Conservation (phyloP, 1,140 invertebrate species). For the Amyelois transitella region DNA sequence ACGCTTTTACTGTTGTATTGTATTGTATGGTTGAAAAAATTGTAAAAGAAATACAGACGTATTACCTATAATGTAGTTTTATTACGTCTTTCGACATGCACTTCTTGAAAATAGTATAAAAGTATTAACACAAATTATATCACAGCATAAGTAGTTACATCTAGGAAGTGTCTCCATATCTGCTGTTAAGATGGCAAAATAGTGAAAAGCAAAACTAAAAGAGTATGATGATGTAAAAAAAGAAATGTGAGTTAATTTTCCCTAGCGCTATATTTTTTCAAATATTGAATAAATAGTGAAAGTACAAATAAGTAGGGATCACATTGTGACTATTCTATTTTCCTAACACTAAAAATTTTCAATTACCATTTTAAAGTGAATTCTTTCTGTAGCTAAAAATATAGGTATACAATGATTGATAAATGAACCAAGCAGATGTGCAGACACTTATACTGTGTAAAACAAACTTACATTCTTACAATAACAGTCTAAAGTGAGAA, state of each 20-base stretch:
- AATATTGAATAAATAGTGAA: too few relatives aligned
- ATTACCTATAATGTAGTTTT: slow-evolving; percentile 10
- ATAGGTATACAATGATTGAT: neutral
- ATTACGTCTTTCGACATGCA: neutral
- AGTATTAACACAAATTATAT: slow-evolving; percentile 2
- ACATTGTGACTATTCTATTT: too few relatives aligned
- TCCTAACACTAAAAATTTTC: too few relatives aligned
- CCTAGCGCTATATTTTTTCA: too few relatives aligned
- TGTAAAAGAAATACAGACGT: slow-evolving; percentile 21
- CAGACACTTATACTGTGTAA: neutral
- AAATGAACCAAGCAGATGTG: neutral
- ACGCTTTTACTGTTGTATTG: slow-evolving; percentile 14
- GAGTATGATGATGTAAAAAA: too few relatives aligned
- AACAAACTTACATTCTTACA: neutral
- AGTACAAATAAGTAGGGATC: too few relatives aligned
- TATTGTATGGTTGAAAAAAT: slow-evolving; percentile 13
- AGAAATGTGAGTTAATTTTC: too few relatives aligned
- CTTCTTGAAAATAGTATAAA: neutral
- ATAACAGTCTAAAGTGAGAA: neutral
- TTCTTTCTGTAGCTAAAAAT: too few relatives aligned
- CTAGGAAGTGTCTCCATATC: neutral
- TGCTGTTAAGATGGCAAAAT: neutral
- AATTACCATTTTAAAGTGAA: too few relatives aligned
- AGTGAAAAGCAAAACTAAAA: too few relatives aligned
- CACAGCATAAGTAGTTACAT: neutral